Conservation (phyloP, 2,888 invertebrate species). For the Plutella xylostella region DNA sequence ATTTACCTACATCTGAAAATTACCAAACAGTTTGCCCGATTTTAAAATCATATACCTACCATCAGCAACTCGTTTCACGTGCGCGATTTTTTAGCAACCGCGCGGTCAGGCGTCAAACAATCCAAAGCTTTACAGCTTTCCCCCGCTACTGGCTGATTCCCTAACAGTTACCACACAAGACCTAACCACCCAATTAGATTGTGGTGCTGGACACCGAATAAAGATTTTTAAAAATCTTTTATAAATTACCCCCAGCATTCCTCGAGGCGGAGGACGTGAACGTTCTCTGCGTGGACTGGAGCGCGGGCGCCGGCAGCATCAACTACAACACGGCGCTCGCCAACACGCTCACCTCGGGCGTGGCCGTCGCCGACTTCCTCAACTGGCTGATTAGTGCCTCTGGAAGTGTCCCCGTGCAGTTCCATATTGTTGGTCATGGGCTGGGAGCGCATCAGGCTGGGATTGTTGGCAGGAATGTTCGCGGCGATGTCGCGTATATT, state of each 20-base stretch:
- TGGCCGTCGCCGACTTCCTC: slow-evolving; percentile 37
- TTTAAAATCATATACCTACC: too few relatives aligned
- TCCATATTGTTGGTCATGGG: slow-evolving; percentile 44
- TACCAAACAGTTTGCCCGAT: too few relatives aligned
- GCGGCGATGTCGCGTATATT: slow-evolving; percentile 35
- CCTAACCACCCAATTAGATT: too few relatives aligned
- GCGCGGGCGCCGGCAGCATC: slow-evolving; percentile 30
- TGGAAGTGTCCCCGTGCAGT: slow-evolving; percentile 26
- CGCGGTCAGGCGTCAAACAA: too few relatives aligned
- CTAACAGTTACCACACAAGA: too few relatives aligned
- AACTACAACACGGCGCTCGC: slow-evolving; percentile 29
- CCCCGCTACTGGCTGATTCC: too few relatives aligned
- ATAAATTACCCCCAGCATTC: slow-evolving; percentile 37
- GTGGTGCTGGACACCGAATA: too few relatives aligned
- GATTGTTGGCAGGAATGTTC: slow-evolving; percentile 34
- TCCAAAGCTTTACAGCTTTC: too few relatives aligned
- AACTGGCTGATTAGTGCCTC: slow-evolving; percentile 35
- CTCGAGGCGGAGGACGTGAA: slow-evolving; percentile 42
- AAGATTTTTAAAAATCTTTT: too few relatives aligned
- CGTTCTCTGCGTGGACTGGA: slow-evolving; percentile 49
- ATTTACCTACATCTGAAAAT: too few relatives aligned
- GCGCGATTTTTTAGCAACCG: too few relatives aligned
- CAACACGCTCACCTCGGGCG: slow-evolving; percentile 35
- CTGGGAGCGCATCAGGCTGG: slow-evolving; percentile 46
- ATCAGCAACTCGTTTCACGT: too few relatives aligned